Evolutionary conservation across 2,797 vertebrate species (phyloP).

Genomic region (Brachyalestes nurse): DNA sequence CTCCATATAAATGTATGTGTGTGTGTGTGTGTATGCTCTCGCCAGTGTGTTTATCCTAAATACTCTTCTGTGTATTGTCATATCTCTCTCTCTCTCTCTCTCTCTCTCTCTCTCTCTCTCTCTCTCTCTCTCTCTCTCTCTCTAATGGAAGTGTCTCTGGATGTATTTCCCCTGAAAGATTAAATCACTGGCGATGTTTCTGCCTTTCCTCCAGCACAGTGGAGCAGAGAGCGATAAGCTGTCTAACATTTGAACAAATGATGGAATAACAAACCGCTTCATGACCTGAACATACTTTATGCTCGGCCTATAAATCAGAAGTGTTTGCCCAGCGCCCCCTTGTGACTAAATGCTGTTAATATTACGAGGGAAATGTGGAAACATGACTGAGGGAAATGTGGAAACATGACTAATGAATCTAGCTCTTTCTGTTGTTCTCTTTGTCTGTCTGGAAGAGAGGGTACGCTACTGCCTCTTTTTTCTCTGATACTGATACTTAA

Average conservation of each 20-base stretch:
- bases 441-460: too few relatives aligned
- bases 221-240: not conserved
- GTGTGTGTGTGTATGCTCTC: not conserved
- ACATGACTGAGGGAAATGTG: too few relatives aligned
- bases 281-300: slow-evolving; percentile 5
- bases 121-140: not conserved
- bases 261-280: not conserved
- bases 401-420: too few relatives aligned
- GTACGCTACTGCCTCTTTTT: too few relatives aligned
- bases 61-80: not conserved
- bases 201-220: not conserved
- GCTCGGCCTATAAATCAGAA: not conserved
- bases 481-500: too few relatives aligned
- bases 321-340: not conserved
- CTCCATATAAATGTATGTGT: not conserved
- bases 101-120: slow-evolving; percentile 1
- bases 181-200: not conserved
- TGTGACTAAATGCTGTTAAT: not conserved
- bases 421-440: not conserved
- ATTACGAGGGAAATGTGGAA: not conserved
- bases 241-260: not conserved
- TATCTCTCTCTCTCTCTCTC: slow-evolving; percentile 2
- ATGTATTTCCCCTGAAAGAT: slow-evolving; percentile 3
- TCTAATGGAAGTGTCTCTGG: not conserved
- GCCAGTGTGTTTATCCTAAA: not conserved